Evolutionary conservation across 2,797 vertebrate genomes (phyloP).

Genomic region (Rhinophrynus dorsalis): DNA sequence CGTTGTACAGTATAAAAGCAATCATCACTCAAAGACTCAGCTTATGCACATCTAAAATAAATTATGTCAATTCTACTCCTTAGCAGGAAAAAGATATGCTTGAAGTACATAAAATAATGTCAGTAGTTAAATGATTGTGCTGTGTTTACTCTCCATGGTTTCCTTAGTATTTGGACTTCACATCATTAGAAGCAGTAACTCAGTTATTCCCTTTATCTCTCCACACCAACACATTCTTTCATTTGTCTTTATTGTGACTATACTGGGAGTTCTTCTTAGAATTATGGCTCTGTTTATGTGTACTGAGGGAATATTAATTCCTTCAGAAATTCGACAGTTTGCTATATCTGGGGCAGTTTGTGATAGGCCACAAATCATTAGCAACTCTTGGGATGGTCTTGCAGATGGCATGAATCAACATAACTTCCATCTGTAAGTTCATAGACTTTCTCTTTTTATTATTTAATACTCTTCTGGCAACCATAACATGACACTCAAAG

Average conservation of each 20-base stretch:
- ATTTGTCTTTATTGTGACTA: slow-evolving; percentile 31
- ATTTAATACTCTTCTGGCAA: not conserved
- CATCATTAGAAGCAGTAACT: slow-evolving; percentile 6
- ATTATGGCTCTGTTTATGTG: slow-evolving; percentile 36
- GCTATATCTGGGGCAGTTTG: slow-evolving; percentile 32
- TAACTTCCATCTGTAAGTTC: slow-evolving; percentile 16
- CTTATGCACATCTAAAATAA: slow-evolving; percentile 4
- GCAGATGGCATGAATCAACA: slow-evolving; percentile 40
- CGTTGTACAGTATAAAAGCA: not conserved
- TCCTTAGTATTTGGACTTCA: not conserved
- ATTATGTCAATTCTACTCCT: slow-evolving; percentile 13
- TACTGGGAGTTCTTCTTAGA: slow-evolving; percentile 31
- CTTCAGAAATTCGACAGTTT: slow-evolving; percentile 38
- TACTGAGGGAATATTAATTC: slow-evolving; percentile 47
- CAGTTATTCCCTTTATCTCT: slow-evolving; percentile 9
- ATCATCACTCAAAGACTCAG: not conserved
- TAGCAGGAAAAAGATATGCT: slow-evolving; percentile 6
- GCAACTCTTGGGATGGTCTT: slow-evolving; percentile 33
- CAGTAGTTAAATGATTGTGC: slow-evolving; percentile 23
- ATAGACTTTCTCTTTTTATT: slow-evolving; percentile 27
- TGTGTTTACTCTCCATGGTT: not conserved
- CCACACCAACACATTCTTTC: slow-evolving; percentile 13
- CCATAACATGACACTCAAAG: slow-evolving; percentile 1
- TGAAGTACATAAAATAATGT: slow-evolving; percentile 18
- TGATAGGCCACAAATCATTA: slow-evolving; percentile 16